Base-by-base conservation (phyloP, 2,113 vertebrate species). In the Dicaeum eximium region DNA sequence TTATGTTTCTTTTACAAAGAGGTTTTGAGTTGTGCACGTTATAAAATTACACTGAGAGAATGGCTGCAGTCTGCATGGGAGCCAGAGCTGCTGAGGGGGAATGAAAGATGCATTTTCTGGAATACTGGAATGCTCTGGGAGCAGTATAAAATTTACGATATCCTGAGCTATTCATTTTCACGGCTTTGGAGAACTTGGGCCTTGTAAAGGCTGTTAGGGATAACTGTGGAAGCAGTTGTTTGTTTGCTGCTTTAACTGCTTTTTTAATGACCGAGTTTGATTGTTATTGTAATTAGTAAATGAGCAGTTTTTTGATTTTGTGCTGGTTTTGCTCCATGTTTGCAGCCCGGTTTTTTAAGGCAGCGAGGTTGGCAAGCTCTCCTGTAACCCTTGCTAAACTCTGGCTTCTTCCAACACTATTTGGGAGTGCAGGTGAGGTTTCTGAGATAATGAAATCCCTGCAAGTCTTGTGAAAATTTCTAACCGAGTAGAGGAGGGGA, bases 1-100 rank as follows among this genome's bases (percentile, higher is more conserved):
- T 97, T 95, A 97, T 95, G 86, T 80, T 97, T 89, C 95, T 96
- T 85, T 96, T 95, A 87, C 95, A 96, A 96, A 86, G 92, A 94
- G 91, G 87, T 83, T 96, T 84, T 96, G 93, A 93, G 84, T 96
- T 91, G 96, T 94, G 70, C 23, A 1, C 72, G 47, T 97, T 96
- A 80, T 85, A 95, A 95, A 96, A 97, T 95, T 93, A 94, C 85
- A 33, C 79, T 0, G 7, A 70, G 93, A 87, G 92, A 86, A 82
- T 45, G 95, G 64, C 73, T 66, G 89, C 89, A 89, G 89, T 58
- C 84, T 93, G 91, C 93, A 90, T 64, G 79, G 95, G 89, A 96
- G 92, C 89, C 57, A 10, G 66, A 80, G 69, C 93, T 82, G 81
- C 38, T 71, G 89, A 93, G 87, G 42, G 54, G 77, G 69, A 73